phyloP scores from a whole-genome alignment of 2,113 vertebrate species.

The Hippocampus comes region DNA sequence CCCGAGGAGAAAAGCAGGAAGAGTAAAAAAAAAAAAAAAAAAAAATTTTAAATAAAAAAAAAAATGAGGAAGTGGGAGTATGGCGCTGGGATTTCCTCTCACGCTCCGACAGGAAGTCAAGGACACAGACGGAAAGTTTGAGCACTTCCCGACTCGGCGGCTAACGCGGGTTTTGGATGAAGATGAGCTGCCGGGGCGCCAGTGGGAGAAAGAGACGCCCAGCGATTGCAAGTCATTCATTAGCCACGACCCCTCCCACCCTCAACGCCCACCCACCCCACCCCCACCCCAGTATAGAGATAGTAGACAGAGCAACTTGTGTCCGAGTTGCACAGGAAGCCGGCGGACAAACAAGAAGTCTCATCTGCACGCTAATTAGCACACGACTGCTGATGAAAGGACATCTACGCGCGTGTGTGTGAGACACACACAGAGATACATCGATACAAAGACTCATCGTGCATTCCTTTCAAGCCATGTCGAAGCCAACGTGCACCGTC shows the following conservation, averaged over 20 bases:
- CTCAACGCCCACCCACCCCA: slow-evolving; percentile 16
- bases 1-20: slow-evolving; percentile 41
- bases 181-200: neutral
- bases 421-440: neutral
- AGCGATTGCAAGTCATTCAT: slow-evolving; percentile 17
- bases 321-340: slow-evolving; percentile 71
- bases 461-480: neutral
- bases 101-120: neutral
- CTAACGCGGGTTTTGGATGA: slow-evolving; percentile 4
- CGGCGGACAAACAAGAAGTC: slow-evolving; percentile 69
- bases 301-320: slow-evolving; percentile 69
- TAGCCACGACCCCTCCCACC: slow-evolving; percentile 43
- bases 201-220: slow-evolving; percentile 13
- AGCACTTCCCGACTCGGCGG: neutral
- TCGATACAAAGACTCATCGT: neutral
- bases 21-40: slow-evolving; percentile 23
- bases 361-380: slow-evolving; percentile 67
- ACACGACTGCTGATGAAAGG: slow-evolving; percentile 54
- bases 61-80: slow-evolving; percentile 60
- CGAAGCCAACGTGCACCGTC: neutral
- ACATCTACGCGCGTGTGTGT: neutral
- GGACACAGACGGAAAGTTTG: slow-evolving; percentile 10
- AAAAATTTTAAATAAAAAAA: slow-evolving; percentile 16
- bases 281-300: slow-evolving; percentile 49
- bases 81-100: slow-evolving; percentile 64